Evolutionary conservation across 2,797 vertebrate genomes (phyloP), one percentile per base, ranked within the genome.

Genomic region (Lindbergichthys nudifrons): DNA sequence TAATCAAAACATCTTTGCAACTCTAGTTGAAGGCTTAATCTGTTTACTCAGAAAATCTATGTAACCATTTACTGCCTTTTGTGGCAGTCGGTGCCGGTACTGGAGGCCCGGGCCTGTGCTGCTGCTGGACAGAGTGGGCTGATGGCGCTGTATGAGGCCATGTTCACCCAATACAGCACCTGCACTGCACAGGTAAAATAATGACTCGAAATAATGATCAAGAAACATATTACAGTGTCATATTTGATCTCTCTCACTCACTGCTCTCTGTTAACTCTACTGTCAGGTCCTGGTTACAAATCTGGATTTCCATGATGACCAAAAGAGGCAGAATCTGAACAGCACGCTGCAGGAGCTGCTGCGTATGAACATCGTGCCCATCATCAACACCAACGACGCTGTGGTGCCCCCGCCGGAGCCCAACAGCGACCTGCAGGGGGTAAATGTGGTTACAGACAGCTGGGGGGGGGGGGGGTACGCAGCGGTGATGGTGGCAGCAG

Each of bases 91-190:
- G 70, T 99, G 77, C 97, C 97, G 0, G 94, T 97, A 65, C 87
- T 99, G 80, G 98, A 99, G 91, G 98, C 98, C 0, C 95, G 98
- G 74, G 98, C 97, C 26, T 99, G 98, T 85, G 98, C 98, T 11
- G 98, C 97, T 1, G 98, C 98, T 0, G 98, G 98, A 39, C 98
- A 99, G 89, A 99, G 98, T 30, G 98, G 98, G 5, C 93, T 99
- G 46, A 99, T 99, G 98, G 98, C 98, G 30, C 91, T 99, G 15
- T 99, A 99, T 12, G 98, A 99, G 75, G 98, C 97, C 73, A 99
- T 99, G 98, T 99, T 99, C 90, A 97, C 98, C 1, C 98, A 99
- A 79, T 99, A 99, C 91, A 99, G 97, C 93, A 98, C 97, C 74
- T 99, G 98, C 85, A 98, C 97, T 19, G 98, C 98, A 73, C 98